These are phyloP conservation scores for Beroe ovata DNA, from an alignment of 37 sponge, comb jelly and placozoan species.

Conservation along the genomic window DNA sequence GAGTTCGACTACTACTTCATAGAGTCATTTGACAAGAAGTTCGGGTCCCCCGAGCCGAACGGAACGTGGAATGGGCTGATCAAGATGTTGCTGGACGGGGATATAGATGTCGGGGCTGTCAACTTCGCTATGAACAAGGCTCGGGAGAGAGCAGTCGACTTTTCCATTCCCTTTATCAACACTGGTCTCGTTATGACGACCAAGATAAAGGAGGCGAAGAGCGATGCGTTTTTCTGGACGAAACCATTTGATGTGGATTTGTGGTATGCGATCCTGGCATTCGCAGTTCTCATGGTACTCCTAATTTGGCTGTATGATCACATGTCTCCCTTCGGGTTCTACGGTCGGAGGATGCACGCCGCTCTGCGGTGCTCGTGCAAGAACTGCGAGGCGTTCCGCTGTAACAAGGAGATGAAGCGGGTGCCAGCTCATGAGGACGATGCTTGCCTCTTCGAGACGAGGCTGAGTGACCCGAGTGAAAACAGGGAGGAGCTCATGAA, in stretches of 20 bases:
- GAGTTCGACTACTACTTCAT: constrained; percentile 63
- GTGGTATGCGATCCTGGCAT: constrained; percentile 56
- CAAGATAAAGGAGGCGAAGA: constrained; percentile 57
- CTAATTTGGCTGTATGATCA: constrained; percentile 64
- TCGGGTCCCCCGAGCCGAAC: constrained; percentile 52
- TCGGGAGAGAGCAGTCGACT: constrained; percentile 28
- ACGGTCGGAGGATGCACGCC: constrained; percentile 66
- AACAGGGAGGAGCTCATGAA: constrained; percentile 59
- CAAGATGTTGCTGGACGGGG: constrained; percentile 57
- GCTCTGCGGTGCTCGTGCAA: constrained; percentile 66
- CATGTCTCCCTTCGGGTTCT: constrained; percentile 65
- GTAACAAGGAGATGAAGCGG: constrained; percentile 38
- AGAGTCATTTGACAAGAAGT: constrained; percentile 53
- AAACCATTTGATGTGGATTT: constrained; percentile 62
- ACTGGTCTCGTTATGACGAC: constrained; percentile 66
- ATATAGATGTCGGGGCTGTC: constrained; percentile 56
- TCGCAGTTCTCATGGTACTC: constrained; percentile 59
- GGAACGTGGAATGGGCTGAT: constrained; percentile 57
- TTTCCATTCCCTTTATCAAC: constrained; percentile 48
- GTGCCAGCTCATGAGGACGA: background rate
- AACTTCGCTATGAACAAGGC: constrained; percentile 66
- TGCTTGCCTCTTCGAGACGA: constrained; percentile 28
- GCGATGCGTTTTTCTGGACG: constrained; percentile 62
- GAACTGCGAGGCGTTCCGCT: constrained; percentile 49
- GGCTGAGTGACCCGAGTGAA: constrained; percentile 59